Evolutionary conservation across 2,888 invertebrate genomes (phyloP).

Genomic region (Trisateles emortualis): DNA sequence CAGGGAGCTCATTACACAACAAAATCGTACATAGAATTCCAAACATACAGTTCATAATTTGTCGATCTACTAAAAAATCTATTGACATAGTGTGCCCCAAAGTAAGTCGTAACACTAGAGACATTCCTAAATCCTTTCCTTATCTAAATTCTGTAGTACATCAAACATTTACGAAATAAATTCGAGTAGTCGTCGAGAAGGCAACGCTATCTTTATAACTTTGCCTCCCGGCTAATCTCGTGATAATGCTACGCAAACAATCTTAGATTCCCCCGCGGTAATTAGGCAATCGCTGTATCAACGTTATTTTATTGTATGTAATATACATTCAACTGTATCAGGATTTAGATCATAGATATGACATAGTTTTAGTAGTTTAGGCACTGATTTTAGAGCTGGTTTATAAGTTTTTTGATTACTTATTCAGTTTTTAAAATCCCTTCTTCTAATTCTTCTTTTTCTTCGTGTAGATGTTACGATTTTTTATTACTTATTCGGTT

Average conservation of each 20-base stretch:
- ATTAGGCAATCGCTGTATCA: conserved; percentile 2
- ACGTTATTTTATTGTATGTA: not conserved
- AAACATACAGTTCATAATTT: too few species aligned
- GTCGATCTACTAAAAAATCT: not conserved
- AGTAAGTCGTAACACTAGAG: not conserved
- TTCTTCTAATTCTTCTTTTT: too few species aligned
- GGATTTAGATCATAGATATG: conserved; percentile 1
- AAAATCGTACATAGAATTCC: too few species aligned
- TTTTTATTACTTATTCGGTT: too few species aligned
- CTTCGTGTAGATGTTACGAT: too few species aligned
- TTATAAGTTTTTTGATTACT: too few species aligned
- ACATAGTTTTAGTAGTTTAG: not conserved
- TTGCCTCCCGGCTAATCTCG: conserved; percentile 58
- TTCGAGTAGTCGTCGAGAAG: conserved; percentile 44
- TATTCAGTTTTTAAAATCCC: too few species aligned
- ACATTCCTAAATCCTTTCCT: conserved; percentile 46
- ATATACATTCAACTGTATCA: not conserved
- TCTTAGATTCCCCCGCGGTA: not conserved
- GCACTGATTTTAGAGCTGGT: not conserved
- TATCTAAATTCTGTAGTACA: conserved; percentile 13
- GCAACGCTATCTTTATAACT: conserved; percentile 60
- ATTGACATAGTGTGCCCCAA: not conserved
- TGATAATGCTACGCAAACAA: conserved; percentile 60
- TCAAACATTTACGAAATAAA: conserved; percentile 60
- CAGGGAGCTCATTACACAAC: too few species aligned